Conservation (phyloP, 2,888 invertebrate species). For the Pantelozetes paolii region DNA sequence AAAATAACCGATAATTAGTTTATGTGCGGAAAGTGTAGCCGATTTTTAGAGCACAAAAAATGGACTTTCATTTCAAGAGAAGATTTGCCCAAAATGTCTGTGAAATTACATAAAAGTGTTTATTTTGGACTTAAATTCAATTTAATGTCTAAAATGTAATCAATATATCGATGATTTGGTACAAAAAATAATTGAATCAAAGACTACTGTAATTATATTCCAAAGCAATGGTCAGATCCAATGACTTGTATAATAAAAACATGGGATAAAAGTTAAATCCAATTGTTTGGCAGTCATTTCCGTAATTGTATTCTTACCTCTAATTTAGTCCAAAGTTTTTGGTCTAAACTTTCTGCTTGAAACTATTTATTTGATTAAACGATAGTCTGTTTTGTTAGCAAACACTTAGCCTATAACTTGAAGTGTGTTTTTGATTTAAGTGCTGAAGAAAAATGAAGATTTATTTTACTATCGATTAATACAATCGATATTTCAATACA, state of each 20-base stretch:
- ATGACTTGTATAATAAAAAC: not conserved
- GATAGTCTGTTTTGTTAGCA: not conserved
- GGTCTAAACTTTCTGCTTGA: not conserved
- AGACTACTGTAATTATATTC: not conserved
- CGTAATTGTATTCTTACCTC: not conserved
- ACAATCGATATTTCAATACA: no score
- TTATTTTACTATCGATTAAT: no score
- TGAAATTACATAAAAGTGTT: no score
- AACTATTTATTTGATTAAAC: not conserved
- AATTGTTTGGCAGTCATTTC: not conserved
- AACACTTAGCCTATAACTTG: no score
- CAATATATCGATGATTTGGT: no score
- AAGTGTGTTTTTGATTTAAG: no score
- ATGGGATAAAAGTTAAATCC: not conserved
- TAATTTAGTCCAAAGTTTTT: not conserved
- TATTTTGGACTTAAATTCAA: not conserved
- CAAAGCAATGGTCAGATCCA: not conserved
- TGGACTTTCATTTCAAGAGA: no score
- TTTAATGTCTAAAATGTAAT: not conserved
- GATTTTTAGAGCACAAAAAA: no score
- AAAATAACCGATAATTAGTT: not conserved
- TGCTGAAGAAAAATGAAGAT: no score
- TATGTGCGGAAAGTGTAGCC: not conserved
- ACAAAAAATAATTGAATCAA: not conserved
- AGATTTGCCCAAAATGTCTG: no score